A percentile compares a stretch with the other conserved stretches of the same genome.
These are phyloP conservation scores for Lysandra coridon DNA, from an alignment of 2,888 invertebrate genomes.

Conservation along the genomic window DNA sequence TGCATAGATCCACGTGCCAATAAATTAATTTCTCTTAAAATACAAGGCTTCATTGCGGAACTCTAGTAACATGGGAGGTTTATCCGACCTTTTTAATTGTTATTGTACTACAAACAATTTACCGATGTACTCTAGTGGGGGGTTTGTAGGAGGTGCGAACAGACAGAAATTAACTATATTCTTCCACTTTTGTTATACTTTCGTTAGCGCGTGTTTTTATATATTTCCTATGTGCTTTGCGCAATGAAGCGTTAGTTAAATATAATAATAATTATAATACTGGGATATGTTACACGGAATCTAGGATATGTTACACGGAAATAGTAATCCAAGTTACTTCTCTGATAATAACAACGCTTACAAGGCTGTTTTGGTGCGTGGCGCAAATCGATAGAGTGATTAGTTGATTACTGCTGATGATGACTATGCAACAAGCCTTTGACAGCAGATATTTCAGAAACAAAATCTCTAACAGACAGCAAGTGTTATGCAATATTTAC, in stretches of 20 bases:
- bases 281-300: neutral
- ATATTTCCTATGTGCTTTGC: conserved; percentile 15
- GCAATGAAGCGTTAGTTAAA: neutral
- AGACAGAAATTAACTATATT: conserved; percentile 25
- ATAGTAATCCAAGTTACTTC: conserved; percentile 5
- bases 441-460: too few species aligned
- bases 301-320: conserved; percentile 1
- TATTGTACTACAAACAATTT: conserved; percentile 43
- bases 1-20: too few species aligned
- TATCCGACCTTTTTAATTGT: conserved; percentile 37
- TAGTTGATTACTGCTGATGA: neutral
- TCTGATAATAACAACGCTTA: neutral
- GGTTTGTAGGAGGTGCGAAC: conserved; percentile 38
- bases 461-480: too few species aligned
- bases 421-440: too few species aligned
- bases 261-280: neutral
- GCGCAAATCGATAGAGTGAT: neutral
- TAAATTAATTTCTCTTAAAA: too few species aligned
- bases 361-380: neutral
- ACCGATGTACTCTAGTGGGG: conserved; percentile 41
- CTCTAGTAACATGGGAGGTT: conserved; percentile 13
- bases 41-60: neutral
- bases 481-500: too few species aligned
- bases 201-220: conserved; percentile 14
- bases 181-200: conserved; percentile 1